Conservation (phyloP, 2,888 invertebrate species). For the Ephialtes manifestator region DNA sequence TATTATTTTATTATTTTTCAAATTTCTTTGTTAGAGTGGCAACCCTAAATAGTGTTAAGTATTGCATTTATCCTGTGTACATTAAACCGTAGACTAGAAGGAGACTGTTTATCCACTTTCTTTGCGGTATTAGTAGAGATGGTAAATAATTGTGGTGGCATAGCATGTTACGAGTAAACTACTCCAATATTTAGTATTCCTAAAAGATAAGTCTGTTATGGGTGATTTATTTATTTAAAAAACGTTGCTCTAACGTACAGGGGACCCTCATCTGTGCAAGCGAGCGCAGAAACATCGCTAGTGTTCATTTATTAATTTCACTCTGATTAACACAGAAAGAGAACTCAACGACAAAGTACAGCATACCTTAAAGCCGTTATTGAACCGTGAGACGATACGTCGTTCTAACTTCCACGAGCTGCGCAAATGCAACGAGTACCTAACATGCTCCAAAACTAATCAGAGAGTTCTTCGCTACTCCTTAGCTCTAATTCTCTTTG, state of each 20-base stretch:
- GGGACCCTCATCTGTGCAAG: neutral
- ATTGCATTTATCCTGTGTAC: neutral
- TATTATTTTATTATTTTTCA: too few relatives aligned
- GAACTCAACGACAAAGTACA: conserved; percentile 20
- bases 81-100: conserved; percentile 31
- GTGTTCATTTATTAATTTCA: conserved; percentile 25
- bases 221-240: neutral
- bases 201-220: conserved; percentile 7
- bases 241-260: neutral
- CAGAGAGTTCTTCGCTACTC: conserved; percentile 31
- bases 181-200: conserved; percentile 10
- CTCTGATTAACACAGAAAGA: conserved; percentile 27
- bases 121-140: neutral
- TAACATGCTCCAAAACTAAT: conserved; percentile 48
- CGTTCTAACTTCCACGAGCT: conserved; percentile 37
- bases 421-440: conserved; percentile 35
- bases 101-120: conserved; percentile 13
- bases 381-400: conserved; percentile 26
- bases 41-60: conserved; percentile 3
- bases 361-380: conserved; percentile 45
- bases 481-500: conserved; percentile 1
- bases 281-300: neutral
- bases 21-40: too few relatives aligned
- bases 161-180: conserved; percentile 11
- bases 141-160: neutral